Conservation (phyloP, 2,888 invertebrate genomes). For the Lycophotia porphyrea region DNA sequence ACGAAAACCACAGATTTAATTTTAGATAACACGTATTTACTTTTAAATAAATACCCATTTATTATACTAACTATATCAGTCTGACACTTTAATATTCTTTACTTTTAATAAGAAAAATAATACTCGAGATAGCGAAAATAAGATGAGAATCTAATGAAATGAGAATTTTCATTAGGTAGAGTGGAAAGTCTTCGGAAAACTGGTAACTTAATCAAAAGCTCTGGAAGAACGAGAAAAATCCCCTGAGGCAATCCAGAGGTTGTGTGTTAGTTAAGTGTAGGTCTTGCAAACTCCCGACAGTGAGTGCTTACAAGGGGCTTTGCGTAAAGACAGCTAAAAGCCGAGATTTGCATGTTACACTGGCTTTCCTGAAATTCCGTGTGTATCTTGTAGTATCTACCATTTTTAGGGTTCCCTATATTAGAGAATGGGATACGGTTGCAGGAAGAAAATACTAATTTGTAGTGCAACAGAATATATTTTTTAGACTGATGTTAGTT, state of each 20-base stretch:
- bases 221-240: neutral
- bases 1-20: slow-evolving; percentile 25
- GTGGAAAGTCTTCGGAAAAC: slow-evolving; percentile 7
- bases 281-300: neutral
- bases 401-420: no score
- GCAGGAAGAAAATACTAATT: no score
- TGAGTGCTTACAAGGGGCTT: slow-evolving; percentile 3
- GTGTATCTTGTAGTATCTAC: no score
- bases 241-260: neutral
- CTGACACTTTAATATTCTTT: slow-evolving; percentile 14
- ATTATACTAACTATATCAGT: neutral
- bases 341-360: slow-evolving; percentile 13
- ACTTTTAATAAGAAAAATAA: slow-evolving; percentile 21
- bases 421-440: no score
- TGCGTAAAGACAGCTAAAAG: neutral
- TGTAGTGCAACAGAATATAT: no score
- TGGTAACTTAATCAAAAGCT: slow-evolving; percentile 15
- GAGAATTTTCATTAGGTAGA: slow-evolving; percentile 13
- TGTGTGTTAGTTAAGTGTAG: neutral
- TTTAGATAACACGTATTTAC: slow-evolving; percentile 24
- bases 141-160: slow-evolving; percentile 23
- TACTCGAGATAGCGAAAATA: neutral
- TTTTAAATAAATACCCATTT: slow-evolving; percentile 22
- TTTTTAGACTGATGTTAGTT: no score
- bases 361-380: slow-evolving; percentile 5